A percentile compares a stretch with the other conserved stretches of the same genome.
Evolutionary conservation across 2,113 vertebrate species (phyloP).

Genomic region (Isichthys henryi): DNA sequence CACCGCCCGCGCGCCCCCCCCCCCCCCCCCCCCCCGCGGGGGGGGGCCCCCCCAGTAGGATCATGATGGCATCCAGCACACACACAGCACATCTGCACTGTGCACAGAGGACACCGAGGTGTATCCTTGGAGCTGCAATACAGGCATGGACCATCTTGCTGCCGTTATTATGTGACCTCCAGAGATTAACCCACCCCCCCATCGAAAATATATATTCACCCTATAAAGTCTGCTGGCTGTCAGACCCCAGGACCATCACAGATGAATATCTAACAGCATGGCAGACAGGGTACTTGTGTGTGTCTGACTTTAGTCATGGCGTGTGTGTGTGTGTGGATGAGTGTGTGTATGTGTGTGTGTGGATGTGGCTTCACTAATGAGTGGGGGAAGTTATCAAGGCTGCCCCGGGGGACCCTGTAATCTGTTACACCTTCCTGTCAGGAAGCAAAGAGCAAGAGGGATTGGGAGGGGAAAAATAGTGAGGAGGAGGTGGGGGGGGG

Average conservation of each 20-base stretch:
- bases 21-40: no score
- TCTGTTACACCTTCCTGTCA: constrained; percentile 43
- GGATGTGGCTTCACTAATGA: not conserved
- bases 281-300: not conserved
- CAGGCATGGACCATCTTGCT: not conserved
- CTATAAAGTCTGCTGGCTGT: not conserved
- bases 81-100: not conserved
- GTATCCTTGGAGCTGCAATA: not conserved
- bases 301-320: not conserved
- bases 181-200: not conserved
- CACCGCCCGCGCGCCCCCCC: no score
- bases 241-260: not conserved
- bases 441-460: constrained; percentile 25
- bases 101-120: not conserved
- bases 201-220: not conserved
- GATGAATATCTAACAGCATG: not conserved
- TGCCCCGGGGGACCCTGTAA: constrained; percentile 40
- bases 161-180: not conserved
- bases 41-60: no score
- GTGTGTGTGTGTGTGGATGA: not conserved
- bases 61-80: not conserved
- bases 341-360: not conserved
- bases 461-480: not conserved
- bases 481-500: constrained; percentile 1
- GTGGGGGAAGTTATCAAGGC: constrained; percentile 46